Evolutionary conservation across 2,888 invertebrate species (phyloP), one percentile per base, ranked within the genome.

Genomic region (Drosophila merina): DNA sequence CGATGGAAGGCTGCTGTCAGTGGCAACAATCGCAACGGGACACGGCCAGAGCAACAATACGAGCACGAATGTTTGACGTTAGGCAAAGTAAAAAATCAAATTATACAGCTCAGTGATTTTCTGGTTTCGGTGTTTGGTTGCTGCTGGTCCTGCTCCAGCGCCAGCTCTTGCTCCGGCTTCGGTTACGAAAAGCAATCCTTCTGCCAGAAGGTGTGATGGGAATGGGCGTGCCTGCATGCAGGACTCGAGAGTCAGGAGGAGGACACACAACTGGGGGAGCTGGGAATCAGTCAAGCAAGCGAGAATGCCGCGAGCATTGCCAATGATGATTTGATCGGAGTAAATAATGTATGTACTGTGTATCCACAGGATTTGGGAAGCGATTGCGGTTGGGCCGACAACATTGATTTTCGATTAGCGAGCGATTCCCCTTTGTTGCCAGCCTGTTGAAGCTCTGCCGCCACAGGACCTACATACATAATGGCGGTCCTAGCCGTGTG

Each of bases 51-150:
- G 25, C 62, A 44, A 63, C 62, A 63, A 62, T 59, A 69, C 4
- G 58, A 52, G 42, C 28, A 33, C 33, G 66, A 54, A 54, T 40
- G 42, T 52, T 26, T 58, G 58, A 58, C 58, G 52, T 52, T 44
- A 26, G 50, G 33, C 48, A 54, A 59, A 69, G 57, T 48, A 62
- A 52, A 56, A 74, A 90, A 90, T 91, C 88, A 89, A 90, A 90
- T 90, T 89, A 91, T 82, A 88, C 87, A 88, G 88, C 81, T 90
- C 90, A 89, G 78, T 90, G 90, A 89, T 89, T 90, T 89, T 86
- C 83, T 86, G 83, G 73, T 88, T 86, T 89, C 76, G 79, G 60
- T 79, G 69, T 76, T 81, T 81, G 75, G 66, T 74, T 72, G 59
- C 64, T 54, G 7, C 12, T 31, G 3, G 5, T 26, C 9, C n/a